phyloP scores from a whole-genome alignment of 2,113 vertebrate genomes.

The Gallinago paraguaiae region DNA sequence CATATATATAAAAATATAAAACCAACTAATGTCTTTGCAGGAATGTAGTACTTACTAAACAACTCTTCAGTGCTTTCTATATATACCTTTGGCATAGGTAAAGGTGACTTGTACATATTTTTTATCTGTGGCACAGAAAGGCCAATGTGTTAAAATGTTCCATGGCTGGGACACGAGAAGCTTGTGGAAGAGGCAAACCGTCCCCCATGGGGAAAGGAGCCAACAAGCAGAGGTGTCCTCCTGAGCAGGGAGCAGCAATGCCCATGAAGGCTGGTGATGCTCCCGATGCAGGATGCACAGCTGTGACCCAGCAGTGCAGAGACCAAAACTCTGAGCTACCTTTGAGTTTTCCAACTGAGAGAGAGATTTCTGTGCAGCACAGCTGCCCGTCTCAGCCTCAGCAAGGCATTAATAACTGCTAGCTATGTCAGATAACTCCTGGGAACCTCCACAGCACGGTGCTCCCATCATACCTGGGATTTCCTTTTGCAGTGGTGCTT shows the following conservation, averaged over 20 bases:
- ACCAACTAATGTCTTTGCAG: not conserved
- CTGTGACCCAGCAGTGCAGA: not conserved
- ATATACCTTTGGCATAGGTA: rapidly evolving
- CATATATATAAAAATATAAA: not conserved
- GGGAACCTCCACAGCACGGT: not conserved
- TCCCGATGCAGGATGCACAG: not conserved
- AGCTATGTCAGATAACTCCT: not conserved
- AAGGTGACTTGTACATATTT: not conserved
- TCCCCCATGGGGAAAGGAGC: not conserved
- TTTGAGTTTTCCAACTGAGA: not conserved
- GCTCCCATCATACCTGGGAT: not conserved
- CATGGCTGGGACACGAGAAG: not conserved
- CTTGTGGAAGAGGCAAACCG: not conserved
- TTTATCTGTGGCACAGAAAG: not conserved
- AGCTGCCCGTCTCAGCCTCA: not conserved
- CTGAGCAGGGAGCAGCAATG: not conserved
- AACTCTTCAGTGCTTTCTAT: not conserved
- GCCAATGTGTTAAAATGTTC: not conserved
- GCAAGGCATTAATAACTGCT: not conserved
- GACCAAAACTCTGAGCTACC: not conserved
- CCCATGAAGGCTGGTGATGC: not conserved
- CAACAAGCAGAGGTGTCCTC: not conserved
- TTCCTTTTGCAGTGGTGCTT: not conserved
- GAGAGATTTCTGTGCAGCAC: not conserved
- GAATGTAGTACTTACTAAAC: not conserved